phyloP scores from a whole-genome alignment of 2,113 vertebrate species.

The Callionymus lyra region DNA sequence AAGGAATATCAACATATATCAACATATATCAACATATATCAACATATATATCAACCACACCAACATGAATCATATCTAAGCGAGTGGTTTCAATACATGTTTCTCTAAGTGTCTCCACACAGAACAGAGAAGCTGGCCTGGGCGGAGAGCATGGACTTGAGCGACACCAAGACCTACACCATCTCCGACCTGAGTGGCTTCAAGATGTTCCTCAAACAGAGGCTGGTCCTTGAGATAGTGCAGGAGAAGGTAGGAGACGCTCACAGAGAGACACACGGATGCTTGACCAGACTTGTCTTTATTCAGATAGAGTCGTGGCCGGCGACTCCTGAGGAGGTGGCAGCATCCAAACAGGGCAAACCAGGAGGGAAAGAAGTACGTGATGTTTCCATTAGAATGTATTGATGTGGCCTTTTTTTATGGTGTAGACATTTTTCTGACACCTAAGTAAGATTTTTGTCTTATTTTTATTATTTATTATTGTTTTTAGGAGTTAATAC shows the following conservation, averaged over 20 bases:
- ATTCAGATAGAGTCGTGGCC: conserved; percentile 38
- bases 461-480: too few species aligned
- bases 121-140: conserved; percentile 62
- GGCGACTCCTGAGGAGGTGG: conserved; percentile 14
- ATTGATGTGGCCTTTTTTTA: too few species aligned
- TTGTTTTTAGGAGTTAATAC: too few species aligned
- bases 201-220: conserved; percentile 70
- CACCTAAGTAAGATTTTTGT: too few species aligned
- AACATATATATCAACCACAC: too few species aligned
- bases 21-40: too few species aligned
- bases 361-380: conserved; percentile 21
- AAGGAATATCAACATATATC: too few species aligned
- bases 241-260: conserved; percentile 75
- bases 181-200: conserved; percentile 58
- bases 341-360: conserved; percentile 17
- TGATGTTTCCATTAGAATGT: background rate
- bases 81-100: conserved; percentile 1
- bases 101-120: conserved; percentile 40
- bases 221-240: conserved; percentile 59
- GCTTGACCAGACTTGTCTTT: too few species aligned
- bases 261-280: background rate
- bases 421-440: too few species aligned
- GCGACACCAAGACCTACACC: conserved; percentile 51
- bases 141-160: conserved; percentile 58
- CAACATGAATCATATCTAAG: too few species aligned